A percentile compares a stretch with the other conserved stretches of the same genome.
phyloP scores from a whole-genome alignment of 2,888 invertebrate genomes.

The Stenchaetothrips biformis region DNA sequence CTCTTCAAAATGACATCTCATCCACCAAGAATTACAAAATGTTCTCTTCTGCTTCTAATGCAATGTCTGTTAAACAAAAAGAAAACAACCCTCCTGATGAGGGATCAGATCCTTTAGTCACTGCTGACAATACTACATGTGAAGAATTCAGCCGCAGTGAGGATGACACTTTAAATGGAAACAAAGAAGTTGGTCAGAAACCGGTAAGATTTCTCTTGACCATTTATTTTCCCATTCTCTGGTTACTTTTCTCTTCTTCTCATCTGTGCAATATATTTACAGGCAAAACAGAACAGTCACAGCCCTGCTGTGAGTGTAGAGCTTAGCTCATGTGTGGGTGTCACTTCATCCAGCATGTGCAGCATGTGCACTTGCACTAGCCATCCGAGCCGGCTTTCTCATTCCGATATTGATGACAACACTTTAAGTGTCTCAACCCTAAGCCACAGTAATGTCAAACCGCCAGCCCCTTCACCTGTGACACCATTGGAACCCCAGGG shows the following conservation, averaged over 20 bases:
- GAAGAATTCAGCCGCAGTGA: conserved; percentile 8
- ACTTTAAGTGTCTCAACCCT: conserved; percentile 14
- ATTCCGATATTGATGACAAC: neutral
- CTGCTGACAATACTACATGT: conserved; percentile 10
- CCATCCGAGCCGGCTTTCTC: neutral
- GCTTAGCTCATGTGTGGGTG: neutral
- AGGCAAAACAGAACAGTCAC: neutral
- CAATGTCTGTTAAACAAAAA: neutral
- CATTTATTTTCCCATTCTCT: neutral
- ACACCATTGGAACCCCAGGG: neutral
- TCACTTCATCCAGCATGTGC: neutral
- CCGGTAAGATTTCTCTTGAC: neutral
- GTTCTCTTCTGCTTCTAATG: neutral
- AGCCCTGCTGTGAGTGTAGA: neutral
- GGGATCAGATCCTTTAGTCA: neutral
- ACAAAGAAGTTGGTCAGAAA: neutral
- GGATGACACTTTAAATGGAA: conserved; percentile 14
- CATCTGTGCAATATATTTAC: neutral
- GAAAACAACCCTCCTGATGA: conserved; percentile 10
- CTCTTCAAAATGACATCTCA: neutral
- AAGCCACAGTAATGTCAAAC: conserved; percentile 28
- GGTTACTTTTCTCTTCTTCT: too few species aligned
- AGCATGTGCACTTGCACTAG: conserved; percentile 13
- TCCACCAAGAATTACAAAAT: neutral
- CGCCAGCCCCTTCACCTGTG: neutral